Base-by-base conservation (phyloP, 2,797 vertebrate species). In the Babyrousa celebensis region DNA sequence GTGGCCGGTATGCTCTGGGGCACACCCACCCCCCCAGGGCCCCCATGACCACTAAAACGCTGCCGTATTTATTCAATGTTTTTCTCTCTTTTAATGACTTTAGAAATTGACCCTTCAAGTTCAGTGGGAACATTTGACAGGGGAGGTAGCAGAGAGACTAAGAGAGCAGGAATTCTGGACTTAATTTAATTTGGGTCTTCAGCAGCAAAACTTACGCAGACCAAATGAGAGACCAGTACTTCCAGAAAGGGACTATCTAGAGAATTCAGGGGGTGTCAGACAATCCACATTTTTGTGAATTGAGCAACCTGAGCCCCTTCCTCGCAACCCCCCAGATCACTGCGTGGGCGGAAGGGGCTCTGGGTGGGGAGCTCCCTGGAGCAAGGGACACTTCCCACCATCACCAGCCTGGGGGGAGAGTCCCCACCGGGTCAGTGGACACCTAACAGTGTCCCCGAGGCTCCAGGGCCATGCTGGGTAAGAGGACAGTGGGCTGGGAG, bases 401-500 rank as follows among this genome's bases (percentile, higher is more conserved):
- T 16, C 15, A 6, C 48, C 29, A 71, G 52, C 17, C 29, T 36
- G 9, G 4, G 27, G 32, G 8, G n/a, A 40, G 25, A 29, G 48
- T 40, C 18, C 36, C n/a, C 20, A 27, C 6, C 12, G 20, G 12
- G 54, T 36, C 4, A 3, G 27, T 7, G n/a, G 54, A 23, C 20
- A n/a, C 20, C n/a, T 25, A 58, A 16, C 43, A 11, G 20, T 25
- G 21, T 58, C 77, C 54, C n/a, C 3, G 9, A 54, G n/a, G 29
- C 56, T 29, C 52, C 0, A 0, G 29, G n/a, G n/a, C 54, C 1
- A 0, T n/a, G 54, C 15, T 23, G 77, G n/a, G 14, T 29, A 1
- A 4, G 18, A 52, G 23, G 8, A 16, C 0, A 36, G 1, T 52
- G 65, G 27, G 12, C 72, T 71, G n/a, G 36, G 54, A 17, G 29